phyloP scores from a whole-genome alignment of 2,888 invertebrate genomes.

The Caenorhabditis uteleia region DNA sequence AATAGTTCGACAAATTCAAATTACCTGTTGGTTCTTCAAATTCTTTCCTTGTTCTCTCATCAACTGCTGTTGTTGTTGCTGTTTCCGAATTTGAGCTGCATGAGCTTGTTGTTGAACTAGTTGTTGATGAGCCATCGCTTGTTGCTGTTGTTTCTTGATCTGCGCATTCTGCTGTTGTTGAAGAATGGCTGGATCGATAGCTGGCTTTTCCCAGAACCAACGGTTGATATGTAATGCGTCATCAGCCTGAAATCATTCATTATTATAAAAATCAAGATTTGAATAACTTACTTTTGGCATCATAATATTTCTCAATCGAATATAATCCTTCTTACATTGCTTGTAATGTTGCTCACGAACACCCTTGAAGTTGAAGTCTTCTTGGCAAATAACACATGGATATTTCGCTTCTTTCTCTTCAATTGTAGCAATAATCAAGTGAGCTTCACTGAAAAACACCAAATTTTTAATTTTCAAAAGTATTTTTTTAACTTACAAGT shows the following conservation, averaged over 20 bases:
- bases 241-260: conserved; percentile 33
- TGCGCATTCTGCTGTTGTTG: conserved; percentile 52
- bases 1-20: too few species aligned
- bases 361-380: conserved; percentile 64
- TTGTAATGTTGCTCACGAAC: conserved; percentile 53
- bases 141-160: conserved; percentile 3
- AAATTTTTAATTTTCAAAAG: background rate
- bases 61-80: conserved; percentile 10
- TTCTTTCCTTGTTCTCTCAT: conserved; percentile 11
- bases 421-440: conserved; percentile 52
- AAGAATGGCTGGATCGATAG: conserved; percentile 62
- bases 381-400: conserved; percentile 66
- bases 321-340: conserved; percentile 62
- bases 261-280: background rate
- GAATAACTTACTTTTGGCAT: conserved; percentile 41
- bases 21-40: background rate
- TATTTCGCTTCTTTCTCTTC: conserved; percentile 60
- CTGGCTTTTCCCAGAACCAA: conserved; percentile 68
- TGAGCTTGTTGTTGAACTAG: background rate
- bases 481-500: conserved; percentile 50
- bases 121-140: conserved; percentile 2
- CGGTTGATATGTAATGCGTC: conserved; percentile 56
- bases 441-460: conserved; percentile 51
- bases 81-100: conserved; percentile 2
- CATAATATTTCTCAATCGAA: conserved; percentile 50